Conservation (phyloP, 2,113 vertebrate genomes). For the Todiramphus saurophagus region DNA sequence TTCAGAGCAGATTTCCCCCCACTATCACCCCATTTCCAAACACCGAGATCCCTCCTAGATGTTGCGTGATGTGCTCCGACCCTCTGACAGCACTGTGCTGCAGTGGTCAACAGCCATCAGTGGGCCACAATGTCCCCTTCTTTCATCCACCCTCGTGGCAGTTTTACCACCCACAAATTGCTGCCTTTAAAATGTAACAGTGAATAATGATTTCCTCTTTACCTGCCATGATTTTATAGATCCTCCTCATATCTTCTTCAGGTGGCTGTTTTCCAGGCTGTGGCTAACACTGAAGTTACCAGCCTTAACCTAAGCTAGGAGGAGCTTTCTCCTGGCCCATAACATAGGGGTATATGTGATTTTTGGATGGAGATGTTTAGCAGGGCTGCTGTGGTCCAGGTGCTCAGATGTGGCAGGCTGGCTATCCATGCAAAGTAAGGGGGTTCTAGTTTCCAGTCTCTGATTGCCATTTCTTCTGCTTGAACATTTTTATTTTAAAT, state of each 20-base stretch:
- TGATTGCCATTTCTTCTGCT: neutral
- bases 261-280: neutral
- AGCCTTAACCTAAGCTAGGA: neutral
- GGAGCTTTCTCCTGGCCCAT: neutral
- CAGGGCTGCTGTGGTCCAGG: neutral
- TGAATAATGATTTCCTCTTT: neutral
- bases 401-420: neutral
- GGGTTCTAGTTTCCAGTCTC: neutral
- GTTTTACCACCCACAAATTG: neutral
- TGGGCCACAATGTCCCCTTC: neutral
- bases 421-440: fast-evolving
- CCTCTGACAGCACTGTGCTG: neutral
- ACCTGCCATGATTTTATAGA: neutral
- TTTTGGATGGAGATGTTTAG: neutral
- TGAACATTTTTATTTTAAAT: neutral
- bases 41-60: too few species aligned
- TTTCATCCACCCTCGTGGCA: fast-evolving
- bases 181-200: neutral
- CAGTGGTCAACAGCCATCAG: too few species aligned
- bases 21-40: neutral
- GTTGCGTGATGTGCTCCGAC: neutral
- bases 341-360: neutral
- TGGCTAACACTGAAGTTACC: neutral
- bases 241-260: neutral
- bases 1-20: neutral